Base-by-base conservation (phyloP, 2,888 invertebrate genomes). In the Hartigia nigra region DNA sequence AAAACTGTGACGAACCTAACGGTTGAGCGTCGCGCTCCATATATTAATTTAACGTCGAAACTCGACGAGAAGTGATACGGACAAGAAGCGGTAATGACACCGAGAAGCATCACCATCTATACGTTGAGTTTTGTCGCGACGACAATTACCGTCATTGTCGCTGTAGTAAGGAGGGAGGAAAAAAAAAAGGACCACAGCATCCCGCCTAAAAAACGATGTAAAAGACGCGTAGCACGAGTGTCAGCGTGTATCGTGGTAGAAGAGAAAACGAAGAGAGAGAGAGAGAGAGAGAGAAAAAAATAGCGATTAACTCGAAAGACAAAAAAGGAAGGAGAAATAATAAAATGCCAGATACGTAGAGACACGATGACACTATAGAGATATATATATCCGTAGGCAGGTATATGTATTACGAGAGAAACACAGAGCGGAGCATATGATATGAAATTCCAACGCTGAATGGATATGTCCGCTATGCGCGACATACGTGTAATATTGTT, bases 231-330 rank as follows among this genome's bases (percentile, higher is more conserved):
- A 4, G n/a, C n/a, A n/a, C n/a, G n/a, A n/a, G 39, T 14, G 23
- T 5, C 14, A 23, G 23, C 0, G 9, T 55, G 23, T 35, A 35
- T 35, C 35, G 4, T 9, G 9, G 75, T 77, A 36, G 70, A 80
- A 81, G 79, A 76, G 80, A 77, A 81, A 81, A 80, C 82, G 78
- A 77, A 81, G 82, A 83, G 82, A 81, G 79, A 78, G 81, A 79
- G 79, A 77, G 77, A 55, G 32, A 35, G 74, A 74, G 81, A 80
- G 75, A 76, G 70, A 74, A 1, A 14, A 37, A 37, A 12, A 5
- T 35, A 35, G 35, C 35, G 37, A 37, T 5, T 1, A 23, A 23
- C 23, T 23, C 9, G 23, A 55, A 23, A 12, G 12, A 12, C 0
- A 12, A 12, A 12, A 37, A 55, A 2, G 9, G 2, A 55, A 23